Evolutionary conservation across 2,888 invertebrate genomes (phyloP), one percentile per base, ranked within the genome.

Genomic region (Resseliella maxima): DNA sequence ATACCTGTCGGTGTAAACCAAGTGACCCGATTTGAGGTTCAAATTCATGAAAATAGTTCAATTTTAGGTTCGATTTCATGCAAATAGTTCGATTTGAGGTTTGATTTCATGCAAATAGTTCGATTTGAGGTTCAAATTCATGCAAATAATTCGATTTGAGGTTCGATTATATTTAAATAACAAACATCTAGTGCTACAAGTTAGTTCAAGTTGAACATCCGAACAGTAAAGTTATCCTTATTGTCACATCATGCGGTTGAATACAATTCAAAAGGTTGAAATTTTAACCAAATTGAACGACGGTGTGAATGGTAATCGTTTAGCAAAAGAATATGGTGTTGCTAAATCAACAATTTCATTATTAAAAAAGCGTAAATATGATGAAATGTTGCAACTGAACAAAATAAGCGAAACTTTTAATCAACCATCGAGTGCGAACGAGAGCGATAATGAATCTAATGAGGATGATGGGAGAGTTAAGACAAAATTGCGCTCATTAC

Each of bases 351-450:
- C 81, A 36, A 81, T 81, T 81, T 81, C 81, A 81, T 81, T 81
- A 81, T 81, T 81, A 81, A 81, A 81, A 81, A 81, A 81, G 18
- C 81, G 36, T 36, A 81, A 81, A 81, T 81, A 81, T 81, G 81
- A 81, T 81, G 81, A 81, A 81, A 81, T 81, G 81, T n/a, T 81
- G 81, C 81, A 81, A n/a, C 81, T 36, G n/a, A 81, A n/a, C 81
- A 81, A 81, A 81, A 81, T 35, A 81, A 81, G 81, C 35, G 36
- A n/a, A 81, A 81, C 81, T 81, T 81, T 81, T 81, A 81, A 81
- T 81, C 35, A 81, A n/a, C 81, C 81, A 81, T 81, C 81, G 81
- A 81, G 81, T 81, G 36, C 36, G 81, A 81, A n/a, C 36, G 81
- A 36, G 36, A 81, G 81, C n/a, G 81, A 81, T 81, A 81, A 81